Evolutionary conservation across 2,888 invertebrate genomes (phyloP).

Genomic region (Idaea aversata): DNA sequence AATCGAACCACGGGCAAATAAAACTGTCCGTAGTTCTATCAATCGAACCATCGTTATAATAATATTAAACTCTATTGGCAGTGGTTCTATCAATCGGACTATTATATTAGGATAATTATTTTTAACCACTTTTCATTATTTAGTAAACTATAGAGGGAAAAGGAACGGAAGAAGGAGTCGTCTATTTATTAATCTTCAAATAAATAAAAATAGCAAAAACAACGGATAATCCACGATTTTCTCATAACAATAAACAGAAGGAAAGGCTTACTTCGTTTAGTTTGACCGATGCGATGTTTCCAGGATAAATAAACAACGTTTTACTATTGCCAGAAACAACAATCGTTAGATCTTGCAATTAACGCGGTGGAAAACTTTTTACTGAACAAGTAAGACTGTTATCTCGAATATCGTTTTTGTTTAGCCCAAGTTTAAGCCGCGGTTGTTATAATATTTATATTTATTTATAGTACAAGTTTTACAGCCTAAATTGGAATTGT

Average conservation of each 20-base stretch:
- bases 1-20: too few species aligned
- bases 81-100: too few species aligned
- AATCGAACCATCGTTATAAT: too few species aligned
- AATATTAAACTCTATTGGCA: too few species aligned
- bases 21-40: too few species aligned
- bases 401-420: constrained; percentile 1
- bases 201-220: too few species aligned
- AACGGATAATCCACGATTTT: not conserved
- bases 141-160: too few species aligned
- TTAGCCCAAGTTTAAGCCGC: constrained; percentile 1
- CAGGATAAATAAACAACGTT: constrained; percentile 7
- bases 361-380: constrained; percentile 47
- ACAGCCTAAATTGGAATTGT: not conserved
- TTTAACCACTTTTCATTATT: too few species aligned
- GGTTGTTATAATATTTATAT: constrained; percentile 1
- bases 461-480: not conserved
- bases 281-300: not conserved
- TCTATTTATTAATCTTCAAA: too few species aligned
- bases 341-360: constrained; percentile 39
- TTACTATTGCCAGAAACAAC: not conserved
- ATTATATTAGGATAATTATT: too few species aligned
- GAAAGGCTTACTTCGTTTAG: not conserved
- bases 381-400: not conserved
- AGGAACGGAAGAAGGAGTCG: too few species aligned
- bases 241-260: not conserved